Percentiles rank a stretch among this genome's conserved stretches.
Evolutionary conservation across 2,797 vertebrate genomes (phyloP).

Genomic region (Typhlichthys eigenmanni): DNA sequence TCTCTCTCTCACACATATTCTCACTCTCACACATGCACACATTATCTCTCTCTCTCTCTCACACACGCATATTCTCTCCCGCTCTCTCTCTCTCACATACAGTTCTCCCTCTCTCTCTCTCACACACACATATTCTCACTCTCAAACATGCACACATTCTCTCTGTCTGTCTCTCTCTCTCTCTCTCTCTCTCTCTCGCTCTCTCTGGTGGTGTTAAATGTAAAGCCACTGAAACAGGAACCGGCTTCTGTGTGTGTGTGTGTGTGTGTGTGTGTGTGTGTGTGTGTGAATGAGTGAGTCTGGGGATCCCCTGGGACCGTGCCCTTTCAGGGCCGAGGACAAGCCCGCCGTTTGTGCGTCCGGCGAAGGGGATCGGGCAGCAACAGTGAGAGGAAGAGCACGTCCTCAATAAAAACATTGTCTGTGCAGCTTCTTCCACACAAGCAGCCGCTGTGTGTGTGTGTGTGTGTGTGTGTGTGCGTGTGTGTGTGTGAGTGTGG

Average conservation of each 20-base stretch:
- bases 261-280: too few relatives aligned
- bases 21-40: too few relatives aligned
- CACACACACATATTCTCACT: constrained; percentile 17
- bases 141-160: too few relatives aligned
- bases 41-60: constrained; percentile 1
- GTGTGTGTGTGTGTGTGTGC: not conserved
- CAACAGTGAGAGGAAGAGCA: constrained; percentile 82
- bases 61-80: not conserved
- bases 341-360: constrained; percentile 79
- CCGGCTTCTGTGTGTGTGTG: too few relatives aligned
- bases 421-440: constrained; percentile 74
- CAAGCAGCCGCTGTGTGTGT: constrained; percentile 75
- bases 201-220: constrained; percentile 76
- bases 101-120: constrained; percentile 29
- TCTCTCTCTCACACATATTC: too few relatives aligned
- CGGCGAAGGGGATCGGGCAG: constrained; percentile 54
- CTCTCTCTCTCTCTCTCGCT: not conserved
- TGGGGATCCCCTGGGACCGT: constrained; percentile 62
- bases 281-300: constrained; percentile 68
- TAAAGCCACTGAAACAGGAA: constrained; percentile 82
- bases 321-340: constrained; percentile 80
- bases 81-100: not conserved
- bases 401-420: constrained; percentile 86
- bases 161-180: too few relatives aligned
- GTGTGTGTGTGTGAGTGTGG: not conserved